Evolutionary conservation across 2,797 vertebrate genomes (phyloP), one percentile per base, ranked within the genome.

Genomic region (Parotocinclus haroldoi): DNA sequence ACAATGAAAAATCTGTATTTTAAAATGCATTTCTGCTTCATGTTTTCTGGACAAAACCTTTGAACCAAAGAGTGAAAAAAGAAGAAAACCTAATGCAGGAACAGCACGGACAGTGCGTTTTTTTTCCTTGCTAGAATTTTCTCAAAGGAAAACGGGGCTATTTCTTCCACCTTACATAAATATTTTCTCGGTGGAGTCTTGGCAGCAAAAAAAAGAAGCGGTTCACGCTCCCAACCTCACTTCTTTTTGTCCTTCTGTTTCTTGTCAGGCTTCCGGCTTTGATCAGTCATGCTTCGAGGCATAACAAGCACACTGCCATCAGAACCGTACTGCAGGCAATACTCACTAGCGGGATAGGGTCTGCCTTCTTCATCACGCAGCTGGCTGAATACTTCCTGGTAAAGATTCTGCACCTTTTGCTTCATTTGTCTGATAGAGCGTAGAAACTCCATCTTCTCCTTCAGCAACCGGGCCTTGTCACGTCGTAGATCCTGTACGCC

Each of bases 191-290:
- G 63, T 61, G 61, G 69, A 58, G 68, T 60, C 66, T 72, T 73
- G 69, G 79, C 76, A 71, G 56, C 68, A 87, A 85, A 84, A 84
- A 75, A 88, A 82, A 80, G 80, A 77, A 84, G 81, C 81, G 76
- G 81, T 78, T 58, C 37, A 57, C 61, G 58, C 71, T 71, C 14
- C 48, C 48, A 50, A 16, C 71, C 77, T 94, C 96, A 99, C 92
- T 99, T 99, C 90, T 97, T 94, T 84, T 96, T 86, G 86, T 98
- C 95, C 73, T 95, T 96, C 77, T 93, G 93, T 83, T 98, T 99
- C 78, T 96, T 93, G 76, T 98, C 97, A 1, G 91, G 90, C 75
- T 95, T 92, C 18, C 94, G 88, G 63, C 81, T 89, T 82, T 92
- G 94, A 82, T 94, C 84, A 0, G 89, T 86, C 79, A 90, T 66